These are phyloP conservation scores for Rhynchophorus ferrugineus DNA, from an alignment of 1,140 invertebrate species.

Conservation along the genomic window DNA sequence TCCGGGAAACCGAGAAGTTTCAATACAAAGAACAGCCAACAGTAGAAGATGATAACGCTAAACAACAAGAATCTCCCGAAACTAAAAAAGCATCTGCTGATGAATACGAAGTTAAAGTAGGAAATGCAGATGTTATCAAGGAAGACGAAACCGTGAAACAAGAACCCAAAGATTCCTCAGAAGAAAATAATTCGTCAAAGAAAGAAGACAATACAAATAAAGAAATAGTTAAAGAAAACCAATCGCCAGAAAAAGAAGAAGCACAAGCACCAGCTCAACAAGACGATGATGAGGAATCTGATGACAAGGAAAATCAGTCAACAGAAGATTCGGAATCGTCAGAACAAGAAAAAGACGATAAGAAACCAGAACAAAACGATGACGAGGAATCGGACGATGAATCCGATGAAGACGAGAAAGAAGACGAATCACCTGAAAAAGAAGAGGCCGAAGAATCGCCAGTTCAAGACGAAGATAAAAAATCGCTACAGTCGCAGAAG, in stretches of 20 bases:
- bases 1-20: conserved; percentile 4
- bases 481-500: no score
- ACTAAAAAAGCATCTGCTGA: background rate
- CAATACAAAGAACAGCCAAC: conserved; percentile 10
- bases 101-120: conserved; percentile 8
- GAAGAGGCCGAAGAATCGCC: background rate
- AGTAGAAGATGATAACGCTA: background rate
- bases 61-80: background rate
- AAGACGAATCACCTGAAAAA: background rate
- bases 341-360: background rate
- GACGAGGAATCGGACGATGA: conserved; percentile 7
- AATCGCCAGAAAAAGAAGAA: conserved; percentile 5
- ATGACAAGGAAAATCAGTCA: conserved; percentile 12
- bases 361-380: background rate
- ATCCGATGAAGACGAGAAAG: conserved; percentile 3
- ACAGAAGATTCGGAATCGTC: background rate
- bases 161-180: conserved; percentile 4
- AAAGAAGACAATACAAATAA: conserved; percentile 3
- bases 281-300: conserved; percentile 5
- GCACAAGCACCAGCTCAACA: conserved; percentile 42
- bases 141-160: background rate
- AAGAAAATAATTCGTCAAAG: background rate
- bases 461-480: background rate
- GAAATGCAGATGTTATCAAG: conserved; percentile 10
- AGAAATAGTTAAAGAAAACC: conserved; percentile 1